Percentiles rank a stretch among this genome's conserved stretches.
Conservation (phyloP, 2,113 vertebrate species). For the Sphyrna mokarran region DNA sequence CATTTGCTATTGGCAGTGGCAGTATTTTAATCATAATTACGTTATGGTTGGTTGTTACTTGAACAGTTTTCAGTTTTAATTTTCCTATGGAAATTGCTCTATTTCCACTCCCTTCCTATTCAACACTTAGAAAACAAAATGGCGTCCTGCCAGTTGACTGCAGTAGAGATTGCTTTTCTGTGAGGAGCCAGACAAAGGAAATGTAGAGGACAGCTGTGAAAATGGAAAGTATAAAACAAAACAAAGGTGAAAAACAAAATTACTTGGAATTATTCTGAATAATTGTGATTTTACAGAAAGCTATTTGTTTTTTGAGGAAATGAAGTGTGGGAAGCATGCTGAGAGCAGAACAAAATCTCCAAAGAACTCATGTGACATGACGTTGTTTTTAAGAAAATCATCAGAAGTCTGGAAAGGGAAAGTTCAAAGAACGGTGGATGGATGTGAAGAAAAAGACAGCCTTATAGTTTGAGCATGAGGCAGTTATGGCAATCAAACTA, state of each 20-base stretch:
- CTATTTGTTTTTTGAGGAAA: not conserved
- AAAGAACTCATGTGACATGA: not conserved
- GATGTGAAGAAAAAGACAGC: not conserved
- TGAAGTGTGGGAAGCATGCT: not conserved
- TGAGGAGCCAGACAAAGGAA: not conserved
- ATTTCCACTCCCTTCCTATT: not conserved
- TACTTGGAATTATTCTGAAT: not conserved
- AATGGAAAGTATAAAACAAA: not conserved
- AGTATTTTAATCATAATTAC: not conserved
- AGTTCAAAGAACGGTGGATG: not conserved
- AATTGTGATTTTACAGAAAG: not conserved
- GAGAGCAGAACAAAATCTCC: not conserved
- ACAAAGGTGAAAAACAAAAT: not conserved
- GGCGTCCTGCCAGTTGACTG: constrained; percentile 7
- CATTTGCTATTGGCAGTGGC: not conserved
- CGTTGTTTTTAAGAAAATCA: not conserved
- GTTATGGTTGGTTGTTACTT: not conserved
- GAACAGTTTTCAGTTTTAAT: constrained; percentile 1
- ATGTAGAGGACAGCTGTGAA: not conserved
- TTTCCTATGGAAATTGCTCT: not conserved
- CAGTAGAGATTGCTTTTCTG: not conserved
- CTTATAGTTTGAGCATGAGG: not conserved
- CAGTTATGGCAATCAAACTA: not conserved
- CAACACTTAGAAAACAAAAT: not conserved
- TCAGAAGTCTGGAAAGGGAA: not conserved